Conservation (phyloP, 2,797 vertebrate species). For the Lagorchestes hirsutus region DNA sequence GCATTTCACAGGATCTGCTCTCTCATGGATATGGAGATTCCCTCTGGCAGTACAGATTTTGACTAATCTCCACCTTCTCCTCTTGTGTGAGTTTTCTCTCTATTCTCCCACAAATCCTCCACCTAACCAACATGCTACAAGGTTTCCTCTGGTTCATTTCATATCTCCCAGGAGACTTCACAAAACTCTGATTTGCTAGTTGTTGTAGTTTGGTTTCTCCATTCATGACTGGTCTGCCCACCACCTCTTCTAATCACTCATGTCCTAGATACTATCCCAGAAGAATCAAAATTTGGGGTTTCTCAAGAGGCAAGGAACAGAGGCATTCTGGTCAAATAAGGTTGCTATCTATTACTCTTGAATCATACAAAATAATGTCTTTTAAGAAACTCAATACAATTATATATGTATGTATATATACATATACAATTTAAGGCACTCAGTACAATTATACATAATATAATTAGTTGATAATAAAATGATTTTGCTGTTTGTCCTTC, state of each 20-base stretch:
- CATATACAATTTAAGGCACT: not conserved
- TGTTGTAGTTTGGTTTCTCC: not conserved
- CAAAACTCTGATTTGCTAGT: not conserved
- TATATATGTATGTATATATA: not conserved
- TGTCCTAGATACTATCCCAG: not conserved
- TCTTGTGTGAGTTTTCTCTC: not conserved
- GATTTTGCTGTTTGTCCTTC: not conserved
- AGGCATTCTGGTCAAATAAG: not conserved
- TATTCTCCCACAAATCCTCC: not conserved
- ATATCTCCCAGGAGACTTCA: not conserved
- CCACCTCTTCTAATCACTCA: not conserved
- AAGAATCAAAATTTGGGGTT: not conserved
- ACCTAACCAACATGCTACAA: not conserved
- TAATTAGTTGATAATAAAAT: not conserved
- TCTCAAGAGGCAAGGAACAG: not conserved
- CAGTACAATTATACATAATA: not conserved
- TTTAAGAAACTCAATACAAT: not conserved
- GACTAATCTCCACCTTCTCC: not conserved
- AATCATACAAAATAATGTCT: not conserved
- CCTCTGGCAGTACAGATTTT: not conserved
- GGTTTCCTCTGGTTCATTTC: not conserved
- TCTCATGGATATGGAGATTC: not conserved
- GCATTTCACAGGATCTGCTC: not conserved
- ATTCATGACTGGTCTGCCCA: not conserved
- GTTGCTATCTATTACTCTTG: not conserved